Evolutionary conservation across 2,113 vertebrate species (phyloP).

Genomic region (Hydropotes inermis): DNA sequence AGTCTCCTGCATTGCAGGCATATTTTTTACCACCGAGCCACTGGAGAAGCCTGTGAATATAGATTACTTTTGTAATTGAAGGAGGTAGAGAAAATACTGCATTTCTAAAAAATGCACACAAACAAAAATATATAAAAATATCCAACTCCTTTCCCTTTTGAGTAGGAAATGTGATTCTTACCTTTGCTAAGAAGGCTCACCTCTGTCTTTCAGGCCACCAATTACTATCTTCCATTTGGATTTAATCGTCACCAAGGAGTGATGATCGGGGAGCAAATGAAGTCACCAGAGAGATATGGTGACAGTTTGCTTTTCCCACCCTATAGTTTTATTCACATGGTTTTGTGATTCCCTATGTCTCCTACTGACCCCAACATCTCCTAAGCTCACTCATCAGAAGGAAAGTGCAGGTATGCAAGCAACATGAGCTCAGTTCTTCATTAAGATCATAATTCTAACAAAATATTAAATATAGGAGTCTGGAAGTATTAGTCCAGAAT

Average conservation of each 20-base stretch:
- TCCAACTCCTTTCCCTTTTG: background rate
- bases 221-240: background rate
- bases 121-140: background rate
- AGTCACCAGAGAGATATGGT: background rate
- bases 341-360: background rate
- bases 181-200: background rate
- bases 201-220: background rate
- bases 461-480: background rate
- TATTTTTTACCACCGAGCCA: background rate
- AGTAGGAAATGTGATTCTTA: background rate
- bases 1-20: background rate
- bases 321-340: background rate
- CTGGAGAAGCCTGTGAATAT: background rate
- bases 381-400: background rate
- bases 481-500: background rate
- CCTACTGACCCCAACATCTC: background rate
- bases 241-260: background rate
- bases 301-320: background rate
- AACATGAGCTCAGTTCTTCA: background rate
- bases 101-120: background rate
- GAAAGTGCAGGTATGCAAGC: background rate
- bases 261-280: background rate
- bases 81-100: background rate
- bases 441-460: background rate
- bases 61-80: background rate